Evolutionary conservation across 2,113 vertebrate species (phyloP), one percentile per base, ranked within the genome.

Genomic region (Atherinomorus stipes): DNA sequence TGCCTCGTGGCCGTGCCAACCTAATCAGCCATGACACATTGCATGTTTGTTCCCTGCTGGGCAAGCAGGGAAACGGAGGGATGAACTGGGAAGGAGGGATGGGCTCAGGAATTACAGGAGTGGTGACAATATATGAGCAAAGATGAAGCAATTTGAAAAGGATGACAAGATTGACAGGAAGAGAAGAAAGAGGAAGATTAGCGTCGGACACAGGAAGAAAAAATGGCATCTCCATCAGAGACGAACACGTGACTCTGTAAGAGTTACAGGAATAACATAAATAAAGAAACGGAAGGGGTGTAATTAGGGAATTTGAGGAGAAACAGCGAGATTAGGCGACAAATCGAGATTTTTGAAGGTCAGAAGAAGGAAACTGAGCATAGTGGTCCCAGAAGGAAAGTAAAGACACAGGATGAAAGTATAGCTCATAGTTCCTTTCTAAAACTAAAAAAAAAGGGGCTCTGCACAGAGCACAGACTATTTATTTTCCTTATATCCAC

Each of bases 1-100:
- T 71, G 88, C 71, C 74, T 59, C 42, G 47, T 82, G 22, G 64
- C 70, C 84, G 52, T 59, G 76, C 81, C 76, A 85, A 76, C 67
- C 81, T 89, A 85, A 90, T 87, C 90, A 88, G 26, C 80, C 56
- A 0, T 51, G 80, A 88, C 84, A 85, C 83, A 70, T 71, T 45
- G 61, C 54, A 54, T 71, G 66, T 57, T 57, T 67, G 64, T 60
- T 78, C 61, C 57, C 51, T 78, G 67, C 58, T 40, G 50, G 42
- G 62, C 23, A 58, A 75, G 37, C 74, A 59, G 58, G 53, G 37
- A 65, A 25, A 63, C 34, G 61, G 51, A 54, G 57, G 64, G 61
- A 7, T 52, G 60, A 64, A 51, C 62, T 72, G 65, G 74, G 54
- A 76, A 37, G 34, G 65, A 64, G 44, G 57, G 65, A 26, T 54